These are phyloP conservation scores for Aldrovandia affinis DNA, from an alignment of 2,797 vertebrate genomes.

Conservation along the genomic window DNA sequence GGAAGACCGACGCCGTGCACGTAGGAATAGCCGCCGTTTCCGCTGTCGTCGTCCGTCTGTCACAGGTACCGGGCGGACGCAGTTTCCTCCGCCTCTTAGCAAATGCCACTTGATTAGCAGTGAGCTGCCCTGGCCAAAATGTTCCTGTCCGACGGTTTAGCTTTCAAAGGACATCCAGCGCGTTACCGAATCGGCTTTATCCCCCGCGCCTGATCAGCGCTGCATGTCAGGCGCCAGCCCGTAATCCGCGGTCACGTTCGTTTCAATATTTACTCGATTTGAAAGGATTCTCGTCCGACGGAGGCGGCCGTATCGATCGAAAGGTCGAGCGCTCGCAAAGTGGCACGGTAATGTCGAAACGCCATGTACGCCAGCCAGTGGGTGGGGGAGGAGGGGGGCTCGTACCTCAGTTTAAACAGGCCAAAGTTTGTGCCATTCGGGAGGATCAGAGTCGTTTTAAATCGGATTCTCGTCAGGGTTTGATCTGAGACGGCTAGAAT, in stretches of 20 bases:
- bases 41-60: no score
- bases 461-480: conserved; percentile 35
- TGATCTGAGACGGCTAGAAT: conserved; percentile 39
- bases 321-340: background rate
- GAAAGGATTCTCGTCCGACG: background rate
- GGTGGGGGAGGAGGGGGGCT: no score
- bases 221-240: background rate
- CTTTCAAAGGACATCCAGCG: no score
- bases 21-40: no score
- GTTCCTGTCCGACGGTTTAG: no score
- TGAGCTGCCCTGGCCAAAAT: no score
- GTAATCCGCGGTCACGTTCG: background rate
- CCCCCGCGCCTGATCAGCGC: background rate
- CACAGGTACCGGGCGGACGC: no score
- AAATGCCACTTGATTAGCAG: no score
- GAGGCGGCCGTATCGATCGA: background rate
- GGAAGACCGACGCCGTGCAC: background rate
- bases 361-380: no score
- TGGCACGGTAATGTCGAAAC: background rate
- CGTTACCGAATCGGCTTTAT: background rate
- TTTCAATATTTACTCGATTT: conserved; percentile 9
- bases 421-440: conserved; percentile 28
- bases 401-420: conserved; percentile 10
- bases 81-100: no score
- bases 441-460: conserved; percentile 39